Percentiles rank a stretch among this genome's conserved stretches.
phyloP scores from a whole-genome alignment of 92 coral and sea anemone genomes.

The Phymanthus crucifer region DNA sequence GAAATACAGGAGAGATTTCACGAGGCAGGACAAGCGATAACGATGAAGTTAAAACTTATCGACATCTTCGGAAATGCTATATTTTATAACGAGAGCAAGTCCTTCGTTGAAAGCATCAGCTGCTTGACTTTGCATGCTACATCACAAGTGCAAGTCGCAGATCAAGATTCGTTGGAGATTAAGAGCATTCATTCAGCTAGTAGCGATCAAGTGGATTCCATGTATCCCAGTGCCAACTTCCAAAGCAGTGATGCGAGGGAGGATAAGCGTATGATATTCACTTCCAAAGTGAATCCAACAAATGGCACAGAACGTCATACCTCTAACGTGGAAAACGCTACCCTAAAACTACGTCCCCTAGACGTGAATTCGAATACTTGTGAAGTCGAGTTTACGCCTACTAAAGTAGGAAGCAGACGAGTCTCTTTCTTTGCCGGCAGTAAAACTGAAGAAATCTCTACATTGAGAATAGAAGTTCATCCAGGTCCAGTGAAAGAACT shows the following conservation, averaged over 20 bases:
- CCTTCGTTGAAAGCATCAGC: background rate
- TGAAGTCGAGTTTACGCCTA: background rate
- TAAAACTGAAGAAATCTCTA: background rate
- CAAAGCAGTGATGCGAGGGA: too few relatives aligned
- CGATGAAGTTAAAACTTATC: background rate
- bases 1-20: background rate
- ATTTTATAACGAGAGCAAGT: background rate
- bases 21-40: background rate
- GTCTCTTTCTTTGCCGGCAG: background rate
- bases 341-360: background rate
- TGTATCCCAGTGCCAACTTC: background rate
- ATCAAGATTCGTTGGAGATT: too few relatives aligned
- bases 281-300: too few relatives aligned
- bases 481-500: background rate
- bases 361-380: background rate
- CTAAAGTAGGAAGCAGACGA: background rate
- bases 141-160: too few relatives aligned
- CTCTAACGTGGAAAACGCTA: background rate
- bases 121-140: too few relatives aligned
- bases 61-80: slow-evolving; percentile 3
- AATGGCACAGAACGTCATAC: background rate
- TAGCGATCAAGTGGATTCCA: background rate
- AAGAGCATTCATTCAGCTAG: background rate
- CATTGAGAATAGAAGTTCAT: background rate
- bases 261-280: too few relatives aligned